A percentile compares a stretch with the other conserved stretches of the same genome.
These are phyloP conservation scores for Zeus faber DNA, from an alignment of 2,113 vertebrate genomes.

Conservation along the genomic window DNA sequence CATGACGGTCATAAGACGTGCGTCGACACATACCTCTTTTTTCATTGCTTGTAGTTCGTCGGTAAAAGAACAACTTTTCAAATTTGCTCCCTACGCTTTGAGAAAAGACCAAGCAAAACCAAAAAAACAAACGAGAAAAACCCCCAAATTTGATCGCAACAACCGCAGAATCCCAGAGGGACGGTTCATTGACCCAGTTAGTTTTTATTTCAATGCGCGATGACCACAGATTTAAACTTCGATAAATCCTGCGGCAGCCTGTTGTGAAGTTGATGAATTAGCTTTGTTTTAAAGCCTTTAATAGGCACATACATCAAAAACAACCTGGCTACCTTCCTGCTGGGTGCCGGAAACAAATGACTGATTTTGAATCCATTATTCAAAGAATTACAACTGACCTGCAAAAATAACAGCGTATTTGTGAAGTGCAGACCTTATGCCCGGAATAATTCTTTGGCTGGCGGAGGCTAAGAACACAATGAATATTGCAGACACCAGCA, in stretches of 20 bases:
- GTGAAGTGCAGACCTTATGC: constrained; percentile 50
- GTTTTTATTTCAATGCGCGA: too few relatives aligned
- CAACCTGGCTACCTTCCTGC: constrained; percentile 43
- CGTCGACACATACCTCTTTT: too few relatives aligned
- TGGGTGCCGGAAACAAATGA: constrained; percentile 48
- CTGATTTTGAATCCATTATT: constrained; percentile 53
- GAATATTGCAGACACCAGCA: constrained; percentile 54
- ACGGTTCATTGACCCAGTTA: too few relatives aligned
- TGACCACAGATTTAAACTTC: constrained; percentile 41
- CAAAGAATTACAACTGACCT: constrained; percentile 52
- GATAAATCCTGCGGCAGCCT: constrained; percentile 27
- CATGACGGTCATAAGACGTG: too few relatives aligned
- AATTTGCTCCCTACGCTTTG: too few relatives aligned
- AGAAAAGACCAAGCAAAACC: too few relatives aligned
- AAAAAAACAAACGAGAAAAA: too few relatives aligned
- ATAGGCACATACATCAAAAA: constrained; percentile 53
- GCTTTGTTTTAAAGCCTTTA: constrained; percentile 48
- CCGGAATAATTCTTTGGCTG: constrained; percentile 37
- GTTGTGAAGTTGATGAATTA: constrained; percentile 36
- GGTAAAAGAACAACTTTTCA: too few relatives aligned
- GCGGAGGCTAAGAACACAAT: constrained; percentile 46
- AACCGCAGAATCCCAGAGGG: too few relatives aligned
- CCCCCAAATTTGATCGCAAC: too few relatives aligned
- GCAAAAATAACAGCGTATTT: constrained; percentile 54
- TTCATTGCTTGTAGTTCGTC: too few relatives aligned